These are phyloP conservation scores for Heliopora coerulea DNA, from an alignment of 92 coral and sea anemone species.

Conservation along the genomic window DNA sequence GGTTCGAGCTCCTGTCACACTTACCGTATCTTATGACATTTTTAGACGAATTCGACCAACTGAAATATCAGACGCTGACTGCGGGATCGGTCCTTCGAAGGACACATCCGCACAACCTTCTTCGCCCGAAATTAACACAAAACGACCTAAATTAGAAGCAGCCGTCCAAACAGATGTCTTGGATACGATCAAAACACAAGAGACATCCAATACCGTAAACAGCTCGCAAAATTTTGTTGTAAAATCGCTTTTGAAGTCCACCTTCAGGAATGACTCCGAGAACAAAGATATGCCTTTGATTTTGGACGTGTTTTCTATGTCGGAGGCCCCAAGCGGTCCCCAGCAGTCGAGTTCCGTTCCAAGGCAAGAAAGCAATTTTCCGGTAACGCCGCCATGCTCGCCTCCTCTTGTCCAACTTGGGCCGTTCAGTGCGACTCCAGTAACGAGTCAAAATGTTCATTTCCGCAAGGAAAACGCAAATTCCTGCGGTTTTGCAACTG, in stretches of 20 bases:
- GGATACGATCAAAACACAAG: neutral
- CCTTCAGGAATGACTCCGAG: neutral
- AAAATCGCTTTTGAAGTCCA: neutral
- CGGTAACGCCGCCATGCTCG: conserved; percentile 26
- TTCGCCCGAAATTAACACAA: neutral
- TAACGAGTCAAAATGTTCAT: neutral
- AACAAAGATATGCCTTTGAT: conserved; percentile 26
- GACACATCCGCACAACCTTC: neutral
- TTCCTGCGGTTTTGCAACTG: neutral
- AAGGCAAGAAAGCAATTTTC: conserved; percentile 11
- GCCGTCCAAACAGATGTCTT: neutral
- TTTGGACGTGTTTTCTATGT: conserved; percentile 28
- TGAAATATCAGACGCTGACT: neutral
- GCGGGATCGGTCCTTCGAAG: neutral
- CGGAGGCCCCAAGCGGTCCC: neutral
- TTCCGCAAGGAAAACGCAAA: neutral
- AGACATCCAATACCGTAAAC: neutral
- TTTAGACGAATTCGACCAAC: neutral
- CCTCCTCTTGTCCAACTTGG: conserved; percentile 31
- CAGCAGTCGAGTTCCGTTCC: neutral
- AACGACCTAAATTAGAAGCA: neutral
- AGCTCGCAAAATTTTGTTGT: neutral
- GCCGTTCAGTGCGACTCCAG: conserved; percentile 1
- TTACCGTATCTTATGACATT: neutral
- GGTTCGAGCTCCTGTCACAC: neutral